Base-by-base conservation (phyloP, 2,797 vertebrate species). In the Sebastes hubbsi region DNA sequence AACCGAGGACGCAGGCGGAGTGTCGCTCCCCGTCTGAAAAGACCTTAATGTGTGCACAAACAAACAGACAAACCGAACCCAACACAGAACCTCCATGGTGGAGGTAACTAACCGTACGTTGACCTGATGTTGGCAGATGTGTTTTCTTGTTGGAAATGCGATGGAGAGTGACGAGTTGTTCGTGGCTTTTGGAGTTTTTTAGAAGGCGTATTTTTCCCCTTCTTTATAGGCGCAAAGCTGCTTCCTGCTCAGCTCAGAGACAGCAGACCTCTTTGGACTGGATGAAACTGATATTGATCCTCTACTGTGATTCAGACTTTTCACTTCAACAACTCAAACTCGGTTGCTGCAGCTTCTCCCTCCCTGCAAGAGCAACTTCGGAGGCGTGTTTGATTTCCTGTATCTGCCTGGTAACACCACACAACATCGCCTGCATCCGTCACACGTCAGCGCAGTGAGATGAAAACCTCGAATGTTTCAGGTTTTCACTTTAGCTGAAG, bases 331-430 rank as follows among this genome's bases (percentile, higher is more conserved):
- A 14, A 8, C 25, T 65, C 60, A 72, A 29, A 63, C 30, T 67
- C 9, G 1, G 12, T 25, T 24, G 42, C 34, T 18, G 60, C 76
- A 55, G 70, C 60, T 71, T 65, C 64, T 16, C 58, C 34, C n/a
- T 38, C 55, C n/a, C 36, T 6, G 8, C 52, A n/a, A 7, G 70
- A 72, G 32, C 20, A 42, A 42, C 72, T 18, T 72, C 60, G 20
- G 46, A 81, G 70, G 49, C 14, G 20, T 1, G 54, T 64, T 25
- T 58, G 34, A 66, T 59, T 76, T 27, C 9, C 71, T 56, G 16
- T 10, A 52, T 85, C 82, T 83, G 82, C 82, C 56, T 59, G 75
- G 82, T 72, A 79, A 89, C 73, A 80, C 49, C 54, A 54, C 63
- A 55, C 52, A 64, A 3, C 77, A 60, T n/a, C 11, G 20, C 27